Evolutionary conservation across 1,140 invertebrate species (phyloP).

Genomic region (Musca vetustissima): DNA sequence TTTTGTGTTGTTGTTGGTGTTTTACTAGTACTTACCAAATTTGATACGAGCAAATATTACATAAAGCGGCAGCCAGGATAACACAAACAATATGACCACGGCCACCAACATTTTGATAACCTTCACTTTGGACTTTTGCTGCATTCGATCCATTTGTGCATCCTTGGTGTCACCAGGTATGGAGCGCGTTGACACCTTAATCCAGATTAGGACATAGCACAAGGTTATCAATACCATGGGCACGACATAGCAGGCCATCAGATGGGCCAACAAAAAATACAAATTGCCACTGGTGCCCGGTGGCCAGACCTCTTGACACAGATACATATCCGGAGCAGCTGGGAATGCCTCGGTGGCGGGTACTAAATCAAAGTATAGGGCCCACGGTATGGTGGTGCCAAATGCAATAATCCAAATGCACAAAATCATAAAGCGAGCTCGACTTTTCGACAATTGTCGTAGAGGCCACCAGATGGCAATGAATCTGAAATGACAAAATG

Average conservation of each 20-base stretch:
- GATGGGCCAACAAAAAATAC: slow-evolving; percentile 88
- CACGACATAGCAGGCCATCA: slow-evolving; percentile 89
- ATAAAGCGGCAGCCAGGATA: slow-evolving; percentile 95
- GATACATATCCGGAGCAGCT: slow-evolving; percentile 67
- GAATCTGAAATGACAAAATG: slow-evolving; percentile 71
- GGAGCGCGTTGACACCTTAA: slow-evolving; percentile 81
- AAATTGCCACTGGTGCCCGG: slow-evolving; percentile 73
- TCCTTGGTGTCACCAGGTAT: slow-evolving; percentile 90
- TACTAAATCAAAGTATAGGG: slow-evolving; percentile 84
- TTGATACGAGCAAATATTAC: slow-evolving; percentile 86
- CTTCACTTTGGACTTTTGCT: slow-evolving; percentile 90
- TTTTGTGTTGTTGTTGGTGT: neutral
- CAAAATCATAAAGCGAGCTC: slow-evolving; percentile 83
- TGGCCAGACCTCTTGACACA: slow-evolving; percentile 87
- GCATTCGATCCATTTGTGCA: slow-evolving; percentile 86
- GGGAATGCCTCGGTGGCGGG: slow-evolving; percentile 64
- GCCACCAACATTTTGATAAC: slow-evolving; percentile 96
- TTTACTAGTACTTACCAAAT: slow-evolving; percentile 57
- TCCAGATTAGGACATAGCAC: slow-evolving; percentile 92
- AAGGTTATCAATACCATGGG: slow-evolving; percentile 88
- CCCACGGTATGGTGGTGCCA: slow-evolving; percentile 84
- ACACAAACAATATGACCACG: slow-evolving; percentile 90
- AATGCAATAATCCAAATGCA: slow-evolving; percentile 88
- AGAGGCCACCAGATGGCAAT: slow-evolving; percentile 93
- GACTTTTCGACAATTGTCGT: slow-evolving; percentile 85